Evolutionary conservation across 1,140 invertebrate genomes (phyloP).

Genomic region (Drosophila grimshawi): DNA sequence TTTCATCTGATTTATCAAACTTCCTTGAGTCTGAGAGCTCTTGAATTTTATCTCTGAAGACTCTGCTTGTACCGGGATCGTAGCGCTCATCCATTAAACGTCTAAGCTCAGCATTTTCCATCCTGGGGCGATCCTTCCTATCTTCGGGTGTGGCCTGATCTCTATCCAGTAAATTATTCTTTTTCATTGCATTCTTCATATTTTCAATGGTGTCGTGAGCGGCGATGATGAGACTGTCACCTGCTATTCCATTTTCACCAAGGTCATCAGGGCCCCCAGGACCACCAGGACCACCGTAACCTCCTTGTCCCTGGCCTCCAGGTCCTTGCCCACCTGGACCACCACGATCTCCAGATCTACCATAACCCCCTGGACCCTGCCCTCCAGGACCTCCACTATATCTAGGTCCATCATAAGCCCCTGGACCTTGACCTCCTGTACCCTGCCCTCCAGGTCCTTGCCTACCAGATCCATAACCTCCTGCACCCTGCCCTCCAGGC

Average conservation of each 20-base stretch:
- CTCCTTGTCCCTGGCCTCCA: not conserved
- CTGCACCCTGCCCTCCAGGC: no score
- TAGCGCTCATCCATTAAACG: conserved; percentile 72
- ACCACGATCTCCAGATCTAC: not conserved
- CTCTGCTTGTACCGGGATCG: conserved; percentile 53
- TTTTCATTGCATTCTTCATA: conserved; percentile 53
- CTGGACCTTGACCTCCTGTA: no score
- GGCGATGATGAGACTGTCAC: conserved; percentile 66
- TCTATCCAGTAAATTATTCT: conserved; percentile 62
- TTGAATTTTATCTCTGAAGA: conserved; percentile 62
- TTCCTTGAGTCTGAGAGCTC: conserved; percentile 55
- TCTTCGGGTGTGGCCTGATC: conserved; percentile 49
- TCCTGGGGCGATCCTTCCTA: conserved; percentile 30
- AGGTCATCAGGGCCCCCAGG: conserved; percentile 4
- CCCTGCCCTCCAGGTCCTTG: no score
- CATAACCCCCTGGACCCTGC: not conserved
- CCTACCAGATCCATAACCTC: not conserved
- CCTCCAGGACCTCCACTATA: no score
- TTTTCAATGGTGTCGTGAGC: conserved; percentile 57
- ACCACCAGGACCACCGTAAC: conserved; percentile 1
- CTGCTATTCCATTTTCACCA: conserved; percentile 38
- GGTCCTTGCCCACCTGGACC: not conserved
- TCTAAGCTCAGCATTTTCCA: conserved; percentile 62
- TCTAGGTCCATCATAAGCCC: no score
- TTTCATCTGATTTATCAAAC: conserved; percentile 59